Base-by-base conservation (phyloP, 2,888 invertebrate species). In the Phortica magna region DNA sequence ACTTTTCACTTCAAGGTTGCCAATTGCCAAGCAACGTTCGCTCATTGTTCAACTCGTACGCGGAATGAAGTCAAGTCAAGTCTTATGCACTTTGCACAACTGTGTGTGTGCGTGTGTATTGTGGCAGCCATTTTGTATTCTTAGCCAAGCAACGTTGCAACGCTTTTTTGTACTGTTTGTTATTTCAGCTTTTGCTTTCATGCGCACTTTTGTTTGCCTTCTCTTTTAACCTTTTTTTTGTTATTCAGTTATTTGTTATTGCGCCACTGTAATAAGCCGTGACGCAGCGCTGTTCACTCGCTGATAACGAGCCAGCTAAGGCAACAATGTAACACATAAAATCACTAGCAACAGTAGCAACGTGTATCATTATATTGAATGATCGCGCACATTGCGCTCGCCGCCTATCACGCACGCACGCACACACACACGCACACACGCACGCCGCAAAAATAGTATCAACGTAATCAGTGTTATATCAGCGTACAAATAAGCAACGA, bases 271-370 rank as follows among this genome's bases (percentile, higher is more conserved):
- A 59, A 64, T 64, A 64, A 64, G 31, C 31, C 31, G 19, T 39
- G 64, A 22, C 14, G 64, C 64, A 22, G 39, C 64, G 48, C 31
- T 31, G 41, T 71, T 3, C 7, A 48, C 7, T 48, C 4, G 10
- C 48, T 48, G 10, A 48, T 48, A 48, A 48, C 48, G 7, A 48
- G 48, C 48, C 10, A 48, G 68, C 31, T 22, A 48, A 31, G 43
- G 71, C 48, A 71, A 71, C 71, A 31, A 55, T 53, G 71, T 71
- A 9, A 53, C 53, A 48, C 43, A 31, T 55, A 48, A 48, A 48
- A 71, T 71, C 71, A 71, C 39, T 71, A 48, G 7, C 48, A 14
- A 48, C 48, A 48, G 48, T 48, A 48, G 48, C 48, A 48, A 48
- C 48, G 48, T 12, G 48, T 48, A 48, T 9, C 10, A 48, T 9